Percentiles rank a stretch among this genome's conserved stretches.
These are phyloP conservation scores for Philonicus albiceps DNA, from an alignment of 2,888 invertebrate genomes.

Conservation along the genomic window DNA sequence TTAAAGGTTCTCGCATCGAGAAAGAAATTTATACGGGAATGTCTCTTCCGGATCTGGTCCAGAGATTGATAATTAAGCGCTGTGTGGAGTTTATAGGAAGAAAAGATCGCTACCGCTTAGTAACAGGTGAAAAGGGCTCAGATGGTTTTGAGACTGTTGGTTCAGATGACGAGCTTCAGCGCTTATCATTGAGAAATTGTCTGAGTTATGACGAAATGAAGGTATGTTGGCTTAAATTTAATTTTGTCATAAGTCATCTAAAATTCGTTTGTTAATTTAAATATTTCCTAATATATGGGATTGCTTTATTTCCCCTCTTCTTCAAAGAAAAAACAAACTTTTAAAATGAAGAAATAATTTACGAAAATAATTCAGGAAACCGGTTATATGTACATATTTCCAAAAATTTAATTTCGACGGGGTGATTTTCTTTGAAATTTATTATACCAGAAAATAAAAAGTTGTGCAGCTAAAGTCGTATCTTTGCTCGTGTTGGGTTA, in stretches of 20 bases:
- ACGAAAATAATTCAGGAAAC: too few relatives aligned
- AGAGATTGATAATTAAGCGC: conserved; percentile 66
- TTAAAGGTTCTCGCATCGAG: conserved; percentile 58
- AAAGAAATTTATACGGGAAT: conserved; percentile 62
- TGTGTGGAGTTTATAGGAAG: conserved; percentile 65
- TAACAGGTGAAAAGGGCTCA: conserved; percentile 62
- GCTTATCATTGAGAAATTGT: conserved; percentile 64
- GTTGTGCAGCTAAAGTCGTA: too few relatives aligned
- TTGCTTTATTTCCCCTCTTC: too few relatives aligned
- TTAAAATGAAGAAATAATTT: neutral
- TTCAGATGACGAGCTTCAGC: conserved; percentile 63
- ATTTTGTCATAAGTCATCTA: neutral
- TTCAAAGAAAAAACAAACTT: too few relatives aligned
- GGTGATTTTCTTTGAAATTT: too few relatives aligned
- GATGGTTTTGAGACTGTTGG: conserved; percentile 68
- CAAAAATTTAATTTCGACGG: too few relatives aligned
- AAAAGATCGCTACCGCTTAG: conserved; percentile 62
- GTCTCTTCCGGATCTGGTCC: conserved; percentile 64
- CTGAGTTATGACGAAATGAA: conserved; percentile 70
- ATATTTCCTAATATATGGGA: neutral
- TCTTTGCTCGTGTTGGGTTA: too few relatives aligned
- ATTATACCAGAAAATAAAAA: too few relatives aligned
- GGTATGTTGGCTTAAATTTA: conserved; percentile 51
- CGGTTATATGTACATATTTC: too few relatives aligned
- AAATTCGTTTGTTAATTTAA: neutral